Percentiles rank a stretch among this genome's conserved stretches.
Evolutionary conservation across 2,888 invertebrate species (phyloP).

Genomic region (Hermaeophaga mercurialis): DNA sequence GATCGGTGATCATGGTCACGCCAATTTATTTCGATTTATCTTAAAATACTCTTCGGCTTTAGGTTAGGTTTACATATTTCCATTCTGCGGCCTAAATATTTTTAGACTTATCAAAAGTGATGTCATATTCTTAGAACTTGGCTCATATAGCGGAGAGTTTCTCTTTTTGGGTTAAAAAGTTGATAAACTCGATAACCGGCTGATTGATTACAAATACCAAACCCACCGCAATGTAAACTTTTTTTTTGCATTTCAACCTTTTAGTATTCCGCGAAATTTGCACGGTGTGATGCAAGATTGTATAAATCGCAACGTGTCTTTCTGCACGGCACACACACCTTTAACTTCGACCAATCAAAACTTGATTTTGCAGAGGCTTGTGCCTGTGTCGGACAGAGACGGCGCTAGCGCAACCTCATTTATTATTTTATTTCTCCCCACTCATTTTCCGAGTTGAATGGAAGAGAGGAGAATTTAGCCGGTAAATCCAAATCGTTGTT

Average conservation of each 20-base stretch:
- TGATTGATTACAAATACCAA: not conserved
- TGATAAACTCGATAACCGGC: too few species aligned
- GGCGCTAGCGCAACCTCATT: not conserved
- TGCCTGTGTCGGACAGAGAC: conserved; percentile 8
- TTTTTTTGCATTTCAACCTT: not conserved
- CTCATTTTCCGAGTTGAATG: conserved; percentile 2
- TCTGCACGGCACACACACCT: conserved; percentile 29
- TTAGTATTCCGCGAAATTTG: conserved; percentile 7
- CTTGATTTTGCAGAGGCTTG: conserved; percentile 12
- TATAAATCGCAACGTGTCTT: conserved; percentile 4
- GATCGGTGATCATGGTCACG: too few species aligned
- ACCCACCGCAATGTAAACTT: not conserved
- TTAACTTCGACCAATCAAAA: conserved; percentile 24
- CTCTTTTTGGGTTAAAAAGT: too few species aligned
- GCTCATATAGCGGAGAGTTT: too few species aligned
- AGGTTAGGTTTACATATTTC: too few species aligned
- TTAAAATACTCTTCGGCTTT: too few species aligned
- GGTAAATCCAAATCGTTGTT: conserved; percentile 2
- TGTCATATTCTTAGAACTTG: too few species aligned
- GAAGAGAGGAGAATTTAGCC: not conserved
- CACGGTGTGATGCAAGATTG: not conserved
- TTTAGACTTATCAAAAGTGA: too few species aligned
- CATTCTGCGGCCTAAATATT: too few species aligned
- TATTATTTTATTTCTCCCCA: not conserved
- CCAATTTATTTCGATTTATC: too few species aligned